phyloP scores from a whole-genome alignment of 2,797 vertebrate genomes.

The Etheostoma perlongum region DNA sequence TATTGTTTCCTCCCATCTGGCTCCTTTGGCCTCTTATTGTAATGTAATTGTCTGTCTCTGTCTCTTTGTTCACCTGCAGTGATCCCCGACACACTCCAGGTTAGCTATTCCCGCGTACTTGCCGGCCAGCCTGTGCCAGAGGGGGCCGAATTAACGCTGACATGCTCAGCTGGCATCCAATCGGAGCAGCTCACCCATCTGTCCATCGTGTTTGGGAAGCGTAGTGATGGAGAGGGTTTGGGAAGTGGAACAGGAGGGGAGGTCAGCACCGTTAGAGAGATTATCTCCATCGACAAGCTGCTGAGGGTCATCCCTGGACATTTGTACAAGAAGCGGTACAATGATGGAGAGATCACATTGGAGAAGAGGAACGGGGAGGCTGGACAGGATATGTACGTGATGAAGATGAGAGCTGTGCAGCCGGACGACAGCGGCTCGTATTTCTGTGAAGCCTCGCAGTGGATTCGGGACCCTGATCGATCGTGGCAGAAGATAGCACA shows the following conservation, averaged over 20 bases:
- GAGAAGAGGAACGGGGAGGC: slow-evolving; percentile 84
- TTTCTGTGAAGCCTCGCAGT: slow-evolving; percentile 89
- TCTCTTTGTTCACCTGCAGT: slow-evolving; percentile 74
- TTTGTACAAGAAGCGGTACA: slow-evolving; percentile 82
- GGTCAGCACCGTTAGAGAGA: slow-evolving; percentile 82
- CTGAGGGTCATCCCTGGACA: slow-evolving; percentile 80
- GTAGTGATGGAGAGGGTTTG: slow-evolving; percentile 21
- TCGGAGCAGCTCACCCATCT: slow-evolving; percentile 90
- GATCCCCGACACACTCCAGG: slow-evolving; percentile 89
- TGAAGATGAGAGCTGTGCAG: slow-evolving; percentile 83
- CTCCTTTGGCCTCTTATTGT: slow-evolving; percentile 36
- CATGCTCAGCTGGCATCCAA: slow-evolving; percentile 83
- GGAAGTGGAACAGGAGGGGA: slow-evolving; percentile 57
- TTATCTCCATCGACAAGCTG: slow-evolving; percentile 86
- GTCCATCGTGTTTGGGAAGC: slow-evolving; percentile 87
- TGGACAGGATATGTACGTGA: slow-evolving; percentile 82
- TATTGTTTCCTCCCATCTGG: slow-evolving; percentile 20
- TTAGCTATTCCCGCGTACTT: slow-evolving; percentile 82
- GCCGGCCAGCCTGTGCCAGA: slow-evolving; percentile 83
- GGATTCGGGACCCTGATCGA: slow-evolving; percentile 90
- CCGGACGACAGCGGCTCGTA: slow-evolving; percentile 87
- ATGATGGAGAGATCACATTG: slow-evolving; percentile 84
- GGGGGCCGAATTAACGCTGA: slow-evolving; percentile 87
- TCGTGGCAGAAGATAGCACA: slow-evolving; percentile 90
- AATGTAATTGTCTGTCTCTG: slow-evolving; percentile 35